Evolutionary conservation across 2,888 invertebrate genomes (phyloP), one percentile per base, ranked within the genome.

Genomic region (Agonopterix arenella): DNA sequence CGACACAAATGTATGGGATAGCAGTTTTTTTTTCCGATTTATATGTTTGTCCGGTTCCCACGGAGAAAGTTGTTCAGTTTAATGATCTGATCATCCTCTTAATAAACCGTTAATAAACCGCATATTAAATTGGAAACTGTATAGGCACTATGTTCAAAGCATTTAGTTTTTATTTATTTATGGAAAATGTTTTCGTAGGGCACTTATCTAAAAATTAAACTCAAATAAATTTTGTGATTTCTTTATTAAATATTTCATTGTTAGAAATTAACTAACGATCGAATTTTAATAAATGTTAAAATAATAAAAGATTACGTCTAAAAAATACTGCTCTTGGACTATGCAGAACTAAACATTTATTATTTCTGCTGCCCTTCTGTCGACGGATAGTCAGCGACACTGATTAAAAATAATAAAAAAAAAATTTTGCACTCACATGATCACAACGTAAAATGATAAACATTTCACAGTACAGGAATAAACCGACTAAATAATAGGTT

Each of bases 241-340:
- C 83, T 88, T 88, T 88, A 88, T 88, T 88, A 86, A 88, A 88
- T 88, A 84, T 84, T 86, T 88, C 84, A 88, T 73, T 86, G 88
- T 89, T 89, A 89, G 86, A 88, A 86, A 86, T 84, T 80, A 85
- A 89, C 88, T 89, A 89, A 89, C 86, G 85, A 83, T 83, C 84
- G 85, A 86, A 82, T 83, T 85, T 77, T 68, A 80, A 80, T 73
- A 74, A 84, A 70, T 73, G 75, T 76, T 70, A 70, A 80, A 77
- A 80, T 73, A 80, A 83, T 84, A 85, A 85, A 54, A 81, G 80
- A 80, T 80, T 86, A 85, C 71, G 60, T 85, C 86, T 86, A 88
- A 88, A 83, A 85, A 89, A 89, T 89, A 89, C 88, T 89, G 88
- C 84, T 88, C 80, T 78, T 72, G 84, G 85, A 88, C 85, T 80